These are phyloP conservation scores for Oopsacas minuta DNA, from an alignment of 37 sponge, comb jelly and placozoan genomes.

Conservation along the genomic window DNA sequence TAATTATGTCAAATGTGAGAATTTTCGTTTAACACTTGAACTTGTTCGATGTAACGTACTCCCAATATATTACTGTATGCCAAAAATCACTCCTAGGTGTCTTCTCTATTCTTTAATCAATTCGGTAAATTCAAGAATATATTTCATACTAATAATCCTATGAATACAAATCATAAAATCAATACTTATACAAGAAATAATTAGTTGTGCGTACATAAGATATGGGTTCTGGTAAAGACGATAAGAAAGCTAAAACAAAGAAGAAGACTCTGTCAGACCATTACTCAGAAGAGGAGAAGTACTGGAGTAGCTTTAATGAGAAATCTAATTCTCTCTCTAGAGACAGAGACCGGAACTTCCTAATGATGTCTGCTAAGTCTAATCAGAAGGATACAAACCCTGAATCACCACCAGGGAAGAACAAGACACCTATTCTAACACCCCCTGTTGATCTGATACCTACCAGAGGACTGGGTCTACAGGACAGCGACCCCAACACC, in stretches of 20 bases:
- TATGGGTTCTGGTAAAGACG: neutral
- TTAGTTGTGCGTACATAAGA: too few species aligned
- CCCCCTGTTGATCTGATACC: neutral
- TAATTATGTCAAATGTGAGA: too few species aligned
- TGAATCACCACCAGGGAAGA: too few species aligned
- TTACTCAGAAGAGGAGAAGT: neutral
- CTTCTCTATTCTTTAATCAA: too few species aligned
- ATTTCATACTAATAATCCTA: too few species aligned
- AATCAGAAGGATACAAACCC: neutral
- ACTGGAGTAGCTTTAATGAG: neutral
- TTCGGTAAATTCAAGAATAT: too few species aligned
- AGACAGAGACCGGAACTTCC: neutral
- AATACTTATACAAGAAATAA: too few species aligned
- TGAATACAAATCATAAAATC: too few species aligned
- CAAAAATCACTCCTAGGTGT: too few species aligned
- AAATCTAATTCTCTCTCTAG: neutral
- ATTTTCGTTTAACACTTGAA: too few species aligned
- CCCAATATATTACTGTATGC: too few species aligned
- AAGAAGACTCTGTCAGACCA: slow-evolving; percentile 1
- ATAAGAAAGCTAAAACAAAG: neutral
- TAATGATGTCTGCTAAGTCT: neutral
- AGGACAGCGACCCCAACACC: neutral
- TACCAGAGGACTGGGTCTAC: neutral
- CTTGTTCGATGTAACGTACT: too few species aligned
- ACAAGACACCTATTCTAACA: neutral